phyloP scores from a whole-genome alignment of 2,888 invertebrate genomes.

The Metallyticus violacea region DNA sequence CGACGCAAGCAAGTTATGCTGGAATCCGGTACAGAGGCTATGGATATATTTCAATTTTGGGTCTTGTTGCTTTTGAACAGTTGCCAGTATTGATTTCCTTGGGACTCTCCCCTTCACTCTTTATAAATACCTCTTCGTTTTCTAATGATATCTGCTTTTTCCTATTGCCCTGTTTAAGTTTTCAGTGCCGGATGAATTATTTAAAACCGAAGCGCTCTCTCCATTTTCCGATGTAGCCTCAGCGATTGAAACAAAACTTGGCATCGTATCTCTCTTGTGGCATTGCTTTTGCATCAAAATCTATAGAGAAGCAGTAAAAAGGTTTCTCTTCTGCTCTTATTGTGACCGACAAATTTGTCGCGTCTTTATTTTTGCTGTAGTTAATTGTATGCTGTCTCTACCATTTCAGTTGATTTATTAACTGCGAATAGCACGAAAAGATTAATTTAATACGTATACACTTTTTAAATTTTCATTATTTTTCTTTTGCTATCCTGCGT shows the following conservation, averaged over 20 bases:
- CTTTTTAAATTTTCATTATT: too few relatives aligned
- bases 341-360: neutral
- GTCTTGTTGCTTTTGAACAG: neutral
- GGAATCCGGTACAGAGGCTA: neutral
- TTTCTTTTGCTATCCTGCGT: too few relatives aligned
- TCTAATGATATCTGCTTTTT: neutral
- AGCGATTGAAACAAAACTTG: neutral
- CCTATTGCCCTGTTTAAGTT: neutral
- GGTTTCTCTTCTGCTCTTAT: neutral
- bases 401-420: too few relatives aligned
- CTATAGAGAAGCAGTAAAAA: too few relatives aligned
- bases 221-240: neutral
- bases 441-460: too few relatives aligned
- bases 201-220: neutral
- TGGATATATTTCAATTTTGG: too few relatives aligned
- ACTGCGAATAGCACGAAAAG: too few relatives aligned
- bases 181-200: neutral
- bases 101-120: neutral
- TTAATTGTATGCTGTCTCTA: too few relatives aligned
- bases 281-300: neutral
- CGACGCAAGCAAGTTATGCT: neutral
- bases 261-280: neutral
- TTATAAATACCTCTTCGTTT: neutral
- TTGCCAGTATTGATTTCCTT: neutral
- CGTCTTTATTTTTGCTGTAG: neutral